phyloP scores from a whole-genome alignment of 2,888 invertebrate genomes.

The Ormyrus rosae region DNA sequence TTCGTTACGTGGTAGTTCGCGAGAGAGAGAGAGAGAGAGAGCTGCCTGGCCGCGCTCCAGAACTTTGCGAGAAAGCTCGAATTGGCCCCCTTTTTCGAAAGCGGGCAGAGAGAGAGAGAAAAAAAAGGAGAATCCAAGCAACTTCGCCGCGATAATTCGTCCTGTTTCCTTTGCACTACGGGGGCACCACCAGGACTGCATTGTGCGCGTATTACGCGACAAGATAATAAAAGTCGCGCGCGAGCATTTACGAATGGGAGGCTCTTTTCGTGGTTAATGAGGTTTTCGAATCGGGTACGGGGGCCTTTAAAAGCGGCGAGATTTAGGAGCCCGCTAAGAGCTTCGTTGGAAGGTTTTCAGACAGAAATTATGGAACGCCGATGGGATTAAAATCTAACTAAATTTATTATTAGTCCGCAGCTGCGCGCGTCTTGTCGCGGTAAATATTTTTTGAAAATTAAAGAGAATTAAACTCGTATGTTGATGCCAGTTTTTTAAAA shows the following conservation, averaged over 20 bases:
- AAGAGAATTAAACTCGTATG: too few species aligned
- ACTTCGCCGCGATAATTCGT: not conserved
- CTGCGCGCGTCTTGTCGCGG: not conserved
- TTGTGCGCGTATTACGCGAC: not conserved
- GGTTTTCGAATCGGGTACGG: not conserved
- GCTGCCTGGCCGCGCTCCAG: conserved; percentile 28
- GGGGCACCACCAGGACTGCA: too few species aligned
- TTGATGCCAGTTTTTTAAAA: too few species aligned
- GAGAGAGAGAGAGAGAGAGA: not conserved
- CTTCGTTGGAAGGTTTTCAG: too few species aligned
- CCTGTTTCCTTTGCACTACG: too few species aligned
- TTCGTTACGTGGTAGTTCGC: conserved; percentile 21
- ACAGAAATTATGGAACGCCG: not conserved
- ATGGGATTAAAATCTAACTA: not conserved
- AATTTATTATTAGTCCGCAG: not conserved
- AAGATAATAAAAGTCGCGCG: not conserved
- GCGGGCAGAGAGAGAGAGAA: too few species aligned
- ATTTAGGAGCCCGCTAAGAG: too few species aligned
- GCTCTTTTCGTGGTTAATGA: not conserved
- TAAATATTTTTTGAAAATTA: too few species aligned
- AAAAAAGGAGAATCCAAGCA: too few species aligned
- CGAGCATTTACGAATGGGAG: not conserved
- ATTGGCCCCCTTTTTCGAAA: not conserved
- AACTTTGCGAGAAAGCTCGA: conserved; percentile 26
- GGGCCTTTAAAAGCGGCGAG: not conserved